Percentiles rank a stretch among this genome's conserved stretches.
Conservation (phyloP, 1,140 invertebrate species). For the Heliothis subflexa region DNA sequence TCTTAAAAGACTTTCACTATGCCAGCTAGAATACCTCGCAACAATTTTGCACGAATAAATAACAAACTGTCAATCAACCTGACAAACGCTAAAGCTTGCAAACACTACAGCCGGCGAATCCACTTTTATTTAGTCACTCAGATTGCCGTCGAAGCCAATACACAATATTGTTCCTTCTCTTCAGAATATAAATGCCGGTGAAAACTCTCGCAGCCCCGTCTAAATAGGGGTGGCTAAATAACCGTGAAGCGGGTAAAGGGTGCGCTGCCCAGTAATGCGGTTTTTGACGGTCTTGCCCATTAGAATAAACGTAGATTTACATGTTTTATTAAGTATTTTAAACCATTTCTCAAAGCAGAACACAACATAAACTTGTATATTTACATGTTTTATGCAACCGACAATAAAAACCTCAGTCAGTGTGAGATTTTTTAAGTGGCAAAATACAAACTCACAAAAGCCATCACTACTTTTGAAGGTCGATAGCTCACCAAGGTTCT, state of each 20-base stretch:
- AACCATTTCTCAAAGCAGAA: no score
- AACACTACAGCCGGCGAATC: conserved; percentile 11
- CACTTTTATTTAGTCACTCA: conserved; percentile 5
- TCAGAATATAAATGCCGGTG: conserved; percentile 21
- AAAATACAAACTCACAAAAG: no score
- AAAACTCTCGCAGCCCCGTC: background rate
- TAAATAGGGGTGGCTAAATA: conserved; percentile 29
- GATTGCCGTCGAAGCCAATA: conserved; percentile 20
- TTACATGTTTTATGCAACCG: no score
- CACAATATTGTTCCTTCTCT: conserved; percentile 4
- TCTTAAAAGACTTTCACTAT: no score
- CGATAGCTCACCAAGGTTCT: no score
- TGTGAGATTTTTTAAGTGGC: no score
- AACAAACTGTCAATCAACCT: conserved; percentile 8
- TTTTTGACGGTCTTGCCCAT: conserved; percentile 15
- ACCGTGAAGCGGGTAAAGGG: conserved; percentile 35
- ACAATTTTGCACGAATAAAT: background rate
- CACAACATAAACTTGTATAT: no score
- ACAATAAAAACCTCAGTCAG: no score
- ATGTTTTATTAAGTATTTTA: conserved; percentile 1
- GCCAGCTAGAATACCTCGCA: no score
- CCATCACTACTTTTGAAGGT: no score
- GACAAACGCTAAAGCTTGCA: background rate
- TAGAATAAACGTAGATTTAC: conserved; percentile 24
- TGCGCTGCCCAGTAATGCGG: conserved; percentile 24